Conservation (phyloP, 2,113 vertebrate species). For the Numida meleagris region DNA sequence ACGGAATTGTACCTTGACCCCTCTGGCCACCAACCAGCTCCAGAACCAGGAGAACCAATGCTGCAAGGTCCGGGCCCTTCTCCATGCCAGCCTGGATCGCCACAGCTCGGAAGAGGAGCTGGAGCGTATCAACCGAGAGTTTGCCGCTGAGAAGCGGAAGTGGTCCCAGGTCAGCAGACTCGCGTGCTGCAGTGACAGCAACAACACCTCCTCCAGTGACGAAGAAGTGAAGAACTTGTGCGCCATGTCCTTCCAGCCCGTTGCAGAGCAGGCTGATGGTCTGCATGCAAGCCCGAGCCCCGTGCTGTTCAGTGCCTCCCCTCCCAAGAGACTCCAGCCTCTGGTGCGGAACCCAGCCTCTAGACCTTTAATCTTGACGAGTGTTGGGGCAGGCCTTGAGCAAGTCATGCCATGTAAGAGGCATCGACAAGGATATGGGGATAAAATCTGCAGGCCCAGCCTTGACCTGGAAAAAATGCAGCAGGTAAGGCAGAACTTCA, state of each 20-base stretch:
- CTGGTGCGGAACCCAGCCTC: constrained; percentile 76
- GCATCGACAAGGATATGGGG: constrained; percentile 81
- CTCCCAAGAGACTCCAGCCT: constrained; percentile 86
- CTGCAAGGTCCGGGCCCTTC: constrained; percentile 82
- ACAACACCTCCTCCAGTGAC: constrained; percentile 88
- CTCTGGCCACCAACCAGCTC: constrained; percentile 88
- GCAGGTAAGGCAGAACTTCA: constrained; percentile 79
- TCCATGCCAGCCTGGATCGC: constrained; percentile 86
- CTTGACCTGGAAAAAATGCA: constrained; percentile 95
- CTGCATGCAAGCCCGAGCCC: constrained; percentile 82
- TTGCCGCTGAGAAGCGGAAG: constrained; percentile 81
- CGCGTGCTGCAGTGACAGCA: constrained; percentile 71
- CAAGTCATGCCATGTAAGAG: constrained; percentile 87
- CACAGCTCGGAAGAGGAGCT: constrained; percentile 92
- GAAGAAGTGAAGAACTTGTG: constrained; percentile 92
- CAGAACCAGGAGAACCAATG: constrained; percentile 88
- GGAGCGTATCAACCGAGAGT: constrained; percentile 85
- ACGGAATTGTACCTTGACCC: constrained; percentile 85
- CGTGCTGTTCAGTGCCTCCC: constrained; percentile 89
- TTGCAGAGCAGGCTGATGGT: constrained; percentile 46
- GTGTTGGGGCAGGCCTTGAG: constrained; percentile 79
- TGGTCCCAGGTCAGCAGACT: constrained; percentile 80
- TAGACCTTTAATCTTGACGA: constrained; percentile 82
- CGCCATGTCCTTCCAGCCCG: constrained; percentile 59
- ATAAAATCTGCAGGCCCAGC: constrained; percentile 86